Base-by-base conservation (phyloP, 2,113 vertebrate species). In the Aythya baeri region DNA sequence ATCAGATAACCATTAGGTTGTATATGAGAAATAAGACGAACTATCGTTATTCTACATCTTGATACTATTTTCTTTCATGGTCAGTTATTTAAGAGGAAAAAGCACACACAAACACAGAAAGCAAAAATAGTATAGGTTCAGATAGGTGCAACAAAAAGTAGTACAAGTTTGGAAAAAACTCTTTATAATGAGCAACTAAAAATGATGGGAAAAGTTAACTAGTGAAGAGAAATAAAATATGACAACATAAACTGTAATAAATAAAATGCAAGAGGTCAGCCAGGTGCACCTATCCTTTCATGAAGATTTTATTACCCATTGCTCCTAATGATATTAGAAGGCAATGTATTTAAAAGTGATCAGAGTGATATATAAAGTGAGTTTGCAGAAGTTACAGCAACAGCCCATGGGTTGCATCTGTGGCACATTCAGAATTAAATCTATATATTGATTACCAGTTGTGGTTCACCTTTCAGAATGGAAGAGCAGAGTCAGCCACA, bases 181-280 rank as follows among this genome's bases (percentile, higher is more conserved):
- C 57, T 32, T 88, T 72, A 36, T 84, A 87, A 87, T 83, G 58
- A 79, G 38, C 84, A 94, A 89, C 92, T 94, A 85, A 89, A 91
- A 88, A 54, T 49, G 34, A 91, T 12, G 17, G 17, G 5, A 52
- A 62, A 91, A 85, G 67, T 83, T 85, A 79, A 52, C 77, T 83
- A 91, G 31, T 16, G 44, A 87, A 87, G 50, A 85, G 23, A 70
- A 91, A 87, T 62, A 87, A 73, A 91, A 93, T 13, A 78, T 58
- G 17, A 82, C 34, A 74, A 65, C 36, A 43, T 54, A 15, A 89
- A 91, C 75, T 49, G 77, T 32, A 89, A 79, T 9, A 1, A 94
- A 89, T n/a, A 18, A 32, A 84, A 62, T 16, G 11, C 73, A 27
- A 79, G 41, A 76, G 49, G 58, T 89, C 66, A 91, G 43, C n/a